phyloP scores from a whole-genome alignment of 2,113 vertebrate species.

The Galeopterus variegatus region DNA sequence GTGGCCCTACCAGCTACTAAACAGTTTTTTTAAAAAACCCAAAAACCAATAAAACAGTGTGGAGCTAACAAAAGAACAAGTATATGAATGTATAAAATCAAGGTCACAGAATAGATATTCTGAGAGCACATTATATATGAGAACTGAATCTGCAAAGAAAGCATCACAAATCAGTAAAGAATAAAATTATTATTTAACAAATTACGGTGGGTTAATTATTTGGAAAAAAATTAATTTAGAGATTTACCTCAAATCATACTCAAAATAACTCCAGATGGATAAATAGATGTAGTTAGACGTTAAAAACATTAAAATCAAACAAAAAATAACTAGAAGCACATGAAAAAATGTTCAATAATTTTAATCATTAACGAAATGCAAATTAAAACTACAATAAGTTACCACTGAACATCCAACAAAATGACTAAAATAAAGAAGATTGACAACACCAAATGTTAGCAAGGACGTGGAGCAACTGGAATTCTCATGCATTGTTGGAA shows the following conservation, averaged over 20 bases:
- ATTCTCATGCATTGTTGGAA: neutral
- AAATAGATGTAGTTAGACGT: neutral
- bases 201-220: neutral
- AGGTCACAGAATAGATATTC: neutral
- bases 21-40: constrained; percentile 48
- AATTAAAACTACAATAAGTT: neutral
- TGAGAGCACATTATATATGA: neutral
- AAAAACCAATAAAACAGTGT: neutral
- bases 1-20: neutral
- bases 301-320: constrained; percentile 46
- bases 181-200: constrained; percentile 50
- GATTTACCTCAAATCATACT: constrained; percentile 13
- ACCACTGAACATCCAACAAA: neutral
- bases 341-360: constrained; percentile 44
- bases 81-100: neutral
- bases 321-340: neutral
- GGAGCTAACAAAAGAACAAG: neutral
- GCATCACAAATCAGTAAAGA: neutral
- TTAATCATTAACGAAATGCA: constrained; percentile 30
- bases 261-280: constrained; percentile 32
- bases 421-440: constrained; percentile 31
- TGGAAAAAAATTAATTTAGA: constrained; percentile 46
- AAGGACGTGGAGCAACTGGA: neutral
- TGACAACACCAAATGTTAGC: constrained; percentile 13
- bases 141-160: constrained; percentile 30